Conservation (phyloP, 2,797 vertebrate species). For the Galagoides demidoff region DNA sequence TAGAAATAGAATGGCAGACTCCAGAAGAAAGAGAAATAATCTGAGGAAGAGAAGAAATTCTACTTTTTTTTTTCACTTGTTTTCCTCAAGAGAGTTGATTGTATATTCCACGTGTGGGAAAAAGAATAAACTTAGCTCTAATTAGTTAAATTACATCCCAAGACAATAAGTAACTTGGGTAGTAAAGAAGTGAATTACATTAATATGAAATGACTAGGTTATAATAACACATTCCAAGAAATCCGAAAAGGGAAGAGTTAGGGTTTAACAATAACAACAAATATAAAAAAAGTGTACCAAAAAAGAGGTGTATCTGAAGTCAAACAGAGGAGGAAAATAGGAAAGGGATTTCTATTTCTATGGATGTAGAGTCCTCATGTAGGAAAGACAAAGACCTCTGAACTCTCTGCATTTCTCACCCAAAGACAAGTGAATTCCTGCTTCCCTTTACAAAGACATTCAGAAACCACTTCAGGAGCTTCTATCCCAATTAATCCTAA, state of each 20-base stretch:
- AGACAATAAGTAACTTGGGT: background rate
- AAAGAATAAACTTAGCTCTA: background rate
- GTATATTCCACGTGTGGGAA: background rate
- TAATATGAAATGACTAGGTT: background rate
- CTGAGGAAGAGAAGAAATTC: background rate
- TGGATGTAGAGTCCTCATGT: background rate
- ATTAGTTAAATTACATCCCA: background rate
- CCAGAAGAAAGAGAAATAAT: background rate
- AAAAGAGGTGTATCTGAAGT: background rate
- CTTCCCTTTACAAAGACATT: background rate
- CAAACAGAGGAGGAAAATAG: background rate
- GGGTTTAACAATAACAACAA: background rate
- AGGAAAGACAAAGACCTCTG: background rate
- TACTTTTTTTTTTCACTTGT: background rate
- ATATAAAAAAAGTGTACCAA: background rate
- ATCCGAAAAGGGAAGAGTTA: background rate
- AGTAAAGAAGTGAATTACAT: background rate
- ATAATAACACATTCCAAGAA: constrained; percentile 22
- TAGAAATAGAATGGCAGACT: background rate
- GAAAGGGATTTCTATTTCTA: background rate
- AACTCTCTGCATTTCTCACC: background rate
- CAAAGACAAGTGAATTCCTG: background rate
- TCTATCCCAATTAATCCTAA: background rate
- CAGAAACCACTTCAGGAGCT: background rate
- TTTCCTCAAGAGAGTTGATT: background rate